These are phyloP conservation scores for Sipha flava DNA, from an alignment of 1,140 invertebrate species.

Conservation along the genomic window DNA sequence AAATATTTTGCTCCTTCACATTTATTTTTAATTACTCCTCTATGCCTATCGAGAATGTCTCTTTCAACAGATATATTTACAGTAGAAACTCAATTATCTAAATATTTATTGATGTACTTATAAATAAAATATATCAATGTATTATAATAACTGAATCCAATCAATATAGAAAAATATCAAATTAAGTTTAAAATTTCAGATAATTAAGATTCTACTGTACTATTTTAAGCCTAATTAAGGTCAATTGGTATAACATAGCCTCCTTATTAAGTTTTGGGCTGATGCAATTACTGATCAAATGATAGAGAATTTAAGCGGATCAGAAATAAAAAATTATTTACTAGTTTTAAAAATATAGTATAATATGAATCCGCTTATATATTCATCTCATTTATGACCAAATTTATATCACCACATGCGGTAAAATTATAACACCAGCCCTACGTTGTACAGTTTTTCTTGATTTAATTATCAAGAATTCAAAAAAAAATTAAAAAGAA, in stretches of 20 bases:
- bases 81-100: slow-evolving; percentile 17
- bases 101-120: background rate
- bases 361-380: background rate
- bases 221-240: background rate
- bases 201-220: slow-evolving; percentile 1
- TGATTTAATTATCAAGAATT: slow-evolving; percentile 7
- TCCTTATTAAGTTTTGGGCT: slow-evolving; percentile 29
- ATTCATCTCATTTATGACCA: background rate
- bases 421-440: slow-evolving; percentile 17
- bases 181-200: background rate
- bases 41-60: slow-evolving; percentile 30
- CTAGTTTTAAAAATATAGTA: background rate
- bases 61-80: slow-evolving; percentile 22
- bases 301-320: slow-evolving; percentile 1
- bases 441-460: slow-evolving; percentile 15
- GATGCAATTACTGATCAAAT: slow-evolving; percentile 20
- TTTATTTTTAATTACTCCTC: slow-evolving; percentile 21
- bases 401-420: background rate
- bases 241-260: slow-evolving; percentile 31
- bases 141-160: too few relatives aligned
- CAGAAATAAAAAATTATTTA: background rate
- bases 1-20: slow-evolving; percentile 28
- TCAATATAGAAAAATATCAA: background rate
- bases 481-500: background rate
- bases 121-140: background rate